These are phyloP conservation scores for Varanus salvator DNA, from an alignment of 2,113 vertebrate genomes.

Conservation along the genomic window DNA sequence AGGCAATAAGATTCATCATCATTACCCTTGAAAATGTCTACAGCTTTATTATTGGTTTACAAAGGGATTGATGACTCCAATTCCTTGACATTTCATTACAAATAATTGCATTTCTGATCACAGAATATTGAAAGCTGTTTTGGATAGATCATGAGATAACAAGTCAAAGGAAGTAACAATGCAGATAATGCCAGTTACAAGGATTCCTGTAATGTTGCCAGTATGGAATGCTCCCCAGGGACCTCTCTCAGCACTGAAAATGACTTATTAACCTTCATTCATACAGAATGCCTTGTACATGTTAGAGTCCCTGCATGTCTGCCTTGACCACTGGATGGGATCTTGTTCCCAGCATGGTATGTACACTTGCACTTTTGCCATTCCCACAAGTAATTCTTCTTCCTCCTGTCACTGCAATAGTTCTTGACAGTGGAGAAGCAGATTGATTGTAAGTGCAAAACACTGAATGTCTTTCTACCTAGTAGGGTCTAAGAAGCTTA, in stretches of 20 bases:
- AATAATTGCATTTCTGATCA: constrained; percentile 48
- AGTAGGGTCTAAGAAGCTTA: neutral
- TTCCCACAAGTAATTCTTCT: neutral
- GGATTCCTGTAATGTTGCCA: neutral
- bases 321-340: neutral
- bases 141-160: neutral
- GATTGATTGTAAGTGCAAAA: neutral
- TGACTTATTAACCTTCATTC: neutral
- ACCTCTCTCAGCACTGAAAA: neutral
- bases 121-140: constrained; percentile 17
- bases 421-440: neutral
- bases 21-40: constrained; percentile 36
- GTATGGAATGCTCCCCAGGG: neutral
- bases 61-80: constrained; percentile 42
- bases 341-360: neutral
- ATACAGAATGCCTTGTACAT: neutral
- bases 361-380: neutral
- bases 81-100: constrained; percentile 37
- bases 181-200: neutral
- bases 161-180: neutral
- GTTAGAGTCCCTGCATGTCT: neutral
- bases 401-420: neutral
- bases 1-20: neutral
- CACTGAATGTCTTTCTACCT: neutral
- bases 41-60: constrained; percentile 37